A percentile compares a stretch with the other conserved stretches of the same genome.
These are phyloP conservation scores for Palaemon carinicauda DNA, from an alignment of 1,140 invertebrate species.

Conservation along the genomic window DNA sequence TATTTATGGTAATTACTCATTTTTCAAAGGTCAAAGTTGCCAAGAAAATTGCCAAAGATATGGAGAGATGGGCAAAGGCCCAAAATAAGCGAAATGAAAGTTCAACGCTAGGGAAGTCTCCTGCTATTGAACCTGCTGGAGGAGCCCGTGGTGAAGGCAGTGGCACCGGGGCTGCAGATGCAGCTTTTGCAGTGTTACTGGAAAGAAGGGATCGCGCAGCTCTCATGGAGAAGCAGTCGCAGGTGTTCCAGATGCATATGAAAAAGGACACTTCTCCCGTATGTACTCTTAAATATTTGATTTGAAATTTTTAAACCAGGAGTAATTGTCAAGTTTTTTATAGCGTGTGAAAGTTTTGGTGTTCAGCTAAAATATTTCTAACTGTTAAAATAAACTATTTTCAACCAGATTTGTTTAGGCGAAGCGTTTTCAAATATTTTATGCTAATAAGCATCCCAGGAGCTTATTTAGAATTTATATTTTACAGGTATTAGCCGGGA, in stretches of 20 bases:
- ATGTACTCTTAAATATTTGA: neutral
- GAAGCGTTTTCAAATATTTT: too few relatives aligned
- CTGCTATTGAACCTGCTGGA: constrained; percentile 33
- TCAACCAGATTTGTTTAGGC: too few relatives aligned
- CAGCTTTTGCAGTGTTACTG: constrained; percentile 57
- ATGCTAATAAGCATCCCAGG: too few relatives aligned
- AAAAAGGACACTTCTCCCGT: constrained; percentile 52
- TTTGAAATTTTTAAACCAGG: too few relatives aligned
- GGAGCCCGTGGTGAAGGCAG: constrained; percentile 43
- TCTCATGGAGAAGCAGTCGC: constrained; percentile 42
- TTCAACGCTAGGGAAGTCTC: constrained; percentile 72
- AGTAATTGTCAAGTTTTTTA: neutral
- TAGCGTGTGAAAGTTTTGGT: neutral
- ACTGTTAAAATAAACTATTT: too few relatives aligned
- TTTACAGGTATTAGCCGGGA: constrained; percentile 31
- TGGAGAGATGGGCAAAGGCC: constrained; percentile 97
- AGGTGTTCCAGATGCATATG: constrained; percentile 58
- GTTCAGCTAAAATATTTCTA: neutral
- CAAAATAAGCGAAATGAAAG: constrained; percentile 96
- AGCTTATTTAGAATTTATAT: neutral
- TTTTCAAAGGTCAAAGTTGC: constrained; percentile 90
- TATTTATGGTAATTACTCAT: neutral
- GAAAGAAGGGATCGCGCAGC: constrained; percentile 49
- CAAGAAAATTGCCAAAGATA: constrained; percentile 96
- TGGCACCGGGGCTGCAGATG: constrained; percentile 60